Evolutionary conservation across 2,113 vertebrate genomes (phyloP).

Genomic region (chimpanzee (Pan troglodytes)): DNA sequence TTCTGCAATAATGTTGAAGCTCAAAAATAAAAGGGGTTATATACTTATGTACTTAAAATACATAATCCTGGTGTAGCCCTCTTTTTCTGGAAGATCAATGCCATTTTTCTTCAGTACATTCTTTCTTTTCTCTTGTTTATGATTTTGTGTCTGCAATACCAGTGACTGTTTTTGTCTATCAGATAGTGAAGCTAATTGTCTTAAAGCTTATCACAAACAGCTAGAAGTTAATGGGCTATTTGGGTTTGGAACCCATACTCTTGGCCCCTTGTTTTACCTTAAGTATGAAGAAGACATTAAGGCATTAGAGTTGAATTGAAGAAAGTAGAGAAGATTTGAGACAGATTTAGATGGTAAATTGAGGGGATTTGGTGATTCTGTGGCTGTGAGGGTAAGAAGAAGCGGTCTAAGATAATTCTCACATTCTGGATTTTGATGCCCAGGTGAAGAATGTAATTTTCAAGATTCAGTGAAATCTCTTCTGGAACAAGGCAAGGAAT

Average conservation of each 20-base stretch:
- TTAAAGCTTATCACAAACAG: conserved; percentile 24
- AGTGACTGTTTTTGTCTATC: background rate
- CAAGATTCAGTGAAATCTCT: background rate
- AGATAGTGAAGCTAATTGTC: conserved; percentile 24
- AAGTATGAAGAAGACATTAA: conserved; percentile 42
- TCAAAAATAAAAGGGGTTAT: conserved; percentile 27
- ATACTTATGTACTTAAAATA: background rate
- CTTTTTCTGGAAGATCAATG: background rate
- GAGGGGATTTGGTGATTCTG: conserved; percentile 28
- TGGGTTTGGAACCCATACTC: conserved; percentile 38
- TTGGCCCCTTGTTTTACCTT: conserved; percentile 29
- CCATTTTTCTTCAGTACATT: background rate
- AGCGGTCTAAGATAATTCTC: conserved; percentile 18
- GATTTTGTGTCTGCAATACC: background rate
- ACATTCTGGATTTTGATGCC: conserved; percentile 39
- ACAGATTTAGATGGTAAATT: conserved; percentile 25
- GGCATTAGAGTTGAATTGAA: background rate
- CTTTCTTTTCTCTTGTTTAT: background rate
- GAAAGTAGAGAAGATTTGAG: background rate
- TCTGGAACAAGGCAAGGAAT: background rate
- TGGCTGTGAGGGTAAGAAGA: background rate
- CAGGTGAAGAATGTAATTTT: conserved; percentile 50
- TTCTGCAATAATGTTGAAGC: conserved; percentile 22
- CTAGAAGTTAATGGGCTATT: conserved; percentile 23
- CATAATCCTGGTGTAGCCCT: background rate